These are phyloP conservation scores for Heliocidaris erythrogramma DNA, from an alignment of 35 echinoderm and acorn worm species.

Conservation along the genomic window DNA sequence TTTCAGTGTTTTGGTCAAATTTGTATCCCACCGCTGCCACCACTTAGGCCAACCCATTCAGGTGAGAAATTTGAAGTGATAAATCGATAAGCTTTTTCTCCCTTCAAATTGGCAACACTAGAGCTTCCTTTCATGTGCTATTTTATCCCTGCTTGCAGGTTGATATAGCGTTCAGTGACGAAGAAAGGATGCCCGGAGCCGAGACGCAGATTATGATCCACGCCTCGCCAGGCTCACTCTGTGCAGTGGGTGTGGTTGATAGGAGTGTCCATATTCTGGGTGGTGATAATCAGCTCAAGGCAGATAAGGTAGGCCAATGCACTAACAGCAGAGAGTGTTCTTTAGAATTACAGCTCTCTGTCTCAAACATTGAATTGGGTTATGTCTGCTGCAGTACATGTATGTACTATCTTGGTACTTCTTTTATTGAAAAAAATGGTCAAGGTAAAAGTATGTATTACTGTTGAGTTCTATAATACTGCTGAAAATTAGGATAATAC, in stretches of 20 bases:
- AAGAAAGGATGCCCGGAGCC: constrained; percentile 22
- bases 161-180: constrained; percentile 33
- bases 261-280: constrained; percentile 76
- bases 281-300: constrained; percentile 69
- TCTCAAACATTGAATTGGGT: too few relatives aligned
- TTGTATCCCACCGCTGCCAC: background rate
- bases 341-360: too few relatives aligned
- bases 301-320: constrained; percentile 52
- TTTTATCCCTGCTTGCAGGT: constrained; percentile 36
- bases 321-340: too few relatives aligned
- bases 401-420: too few relatives aligned
- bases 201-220: constrained; percentile 55
- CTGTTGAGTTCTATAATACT: too few relatives aligned
- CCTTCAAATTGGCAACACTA: background rate
- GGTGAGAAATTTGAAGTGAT: background rate
- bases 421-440: too few relatives aligned
- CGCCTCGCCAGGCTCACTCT: constrained; percentile 66
- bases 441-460: too few relatives aligned
- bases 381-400: too few relatives aligned
- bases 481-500: too few relatives aligned
- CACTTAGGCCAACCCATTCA: background rate
- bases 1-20: background rate
- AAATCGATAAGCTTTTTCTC: background rate
- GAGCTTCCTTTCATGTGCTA: background rate
- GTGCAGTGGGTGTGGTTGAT: constrained; percentile 84